These are phyloP conservation scores for Zaprionus ornatus DNA, from an alignment of 1,140 invertebrate genomes.

Conservation along the genomic window DNA sequence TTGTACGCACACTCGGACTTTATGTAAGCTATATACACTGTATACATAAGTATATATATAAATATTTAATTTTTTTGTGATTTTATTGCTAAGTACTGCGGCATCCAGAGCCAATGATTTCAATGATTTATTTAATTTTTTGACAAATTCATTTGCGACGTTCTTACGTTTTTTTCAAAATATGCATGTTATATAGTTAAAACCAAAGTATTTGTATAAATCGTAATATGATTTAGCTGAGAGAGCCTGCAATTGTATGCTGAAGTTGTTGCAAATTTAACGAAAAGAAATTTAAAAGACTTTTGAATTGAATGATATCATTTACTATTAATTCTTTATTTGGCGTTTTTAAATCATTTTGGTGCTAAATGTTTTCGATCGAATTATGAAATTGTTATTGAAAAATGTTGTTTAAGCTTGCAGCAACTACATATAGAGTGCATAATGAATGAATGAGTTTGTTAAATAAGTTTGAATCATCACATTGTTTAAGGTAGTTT, in stretches of 20 bases:
- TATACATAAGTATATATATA: conserved; percentile 29
- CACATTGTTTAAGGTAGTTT: conserved; percentile 3
- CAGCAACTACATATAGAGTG: conserved; percentile 51
- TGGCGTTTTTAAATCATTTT: conserved; percentile 68
- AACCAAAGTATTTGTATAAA: conserved; percentile 73
- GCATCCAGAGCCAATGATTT: conserved; percentile 32
- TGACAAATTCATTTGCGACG: conserved; percentile 33
- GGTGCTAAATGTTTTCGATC: conserved; percentile 75
- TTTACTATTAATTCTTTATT: conserved; percentile 35
- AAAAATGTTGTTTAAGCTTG: conserved; percentile 67
- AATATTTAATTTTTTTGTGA: conserved; percentile 78
- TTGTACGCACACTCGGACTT: conserved; percentile 35
- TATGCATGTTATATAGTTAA: conserved; percentile 27
- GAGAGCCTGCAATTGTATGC: not conserved
- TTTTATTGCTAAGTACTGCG: conserved; percentile 70
- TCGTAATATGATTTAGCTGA: conserved; percentile 34
- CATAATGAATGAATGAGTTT: conserved; percentile 24
- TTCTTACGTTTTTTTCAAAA: not conserved
- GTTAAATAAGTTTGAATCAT: conserved; percentile 6
- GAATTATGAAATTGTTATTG: conserved; percentile 59
- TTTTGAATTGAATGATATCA: conserved; percentile 13
- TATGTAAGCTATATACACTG: conserved; percentile 41
- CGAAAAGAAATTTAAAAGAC: conserved; percentile 52
- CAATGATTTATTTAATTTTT: conserved; percentile 55
- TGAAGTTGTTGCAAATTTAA: conserved; percentile 71